phyloP scores from a whole-genome alignment of 2,797 vertebrate species.

The Botia almorhae region DNA sequence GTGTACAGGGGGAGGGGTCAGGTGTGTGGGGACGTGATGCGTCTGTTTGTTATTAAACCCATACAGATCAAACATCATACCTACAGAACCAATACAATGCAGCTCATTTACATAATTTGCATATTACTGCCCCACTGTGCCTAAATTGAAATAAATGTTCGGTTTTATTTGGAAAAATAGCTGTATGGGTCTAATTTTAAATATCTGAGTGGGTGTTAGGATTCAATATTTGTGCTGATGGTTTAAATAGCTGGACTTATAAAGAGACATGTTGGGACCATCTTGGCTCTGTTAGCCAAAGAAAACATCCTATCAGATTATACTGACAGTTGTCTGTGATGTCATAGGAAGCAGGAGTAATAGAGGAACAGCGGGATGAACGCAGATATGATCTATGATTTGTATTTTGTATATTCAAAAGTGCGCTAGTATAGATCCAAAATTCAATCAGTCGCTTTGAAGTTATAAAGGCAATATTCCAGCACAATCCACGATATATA shows the following conservation, averaged over 20 bases:
- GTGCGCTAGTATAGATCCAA: neutral
- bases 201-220: too few species aligned
- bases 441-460: neutral
- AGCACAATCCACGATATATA: too few species aligned
- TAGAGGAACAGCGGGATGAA: neutral
- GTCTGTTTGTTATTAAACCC: neutral
- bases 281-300: neutral
- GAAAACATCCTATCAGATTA: neutral
- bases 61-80: neutral
- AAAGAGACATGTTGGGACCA: neutral
- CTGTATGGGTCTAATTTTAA: neutral
- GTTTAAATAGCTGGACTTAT: neutral
- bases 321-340: neutral
- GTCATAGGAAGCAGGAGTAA: neutral
- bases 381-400: neutral
- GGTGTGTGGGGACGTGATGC: slow-evolving; percentile 30
- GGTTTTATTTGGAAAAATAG: too few species aligned
- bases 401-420: neutral
- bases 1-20: slow-evolving; percentile 41
- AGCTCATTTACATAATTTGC: slow-evolving; percentile 1
- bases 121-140: neutral
- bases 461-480: too few species aligned
- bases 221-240: neutral
- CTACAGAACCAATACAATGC: neutral
- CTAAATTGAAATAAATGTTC: neutral